A percentile compares a stretch with the other conserved stretches of the same genome.
phyloP scores from a whole-genome alignment of 37 sponge, comb jelly and placozoan genomes.

The Crambe crambe region DNA sequence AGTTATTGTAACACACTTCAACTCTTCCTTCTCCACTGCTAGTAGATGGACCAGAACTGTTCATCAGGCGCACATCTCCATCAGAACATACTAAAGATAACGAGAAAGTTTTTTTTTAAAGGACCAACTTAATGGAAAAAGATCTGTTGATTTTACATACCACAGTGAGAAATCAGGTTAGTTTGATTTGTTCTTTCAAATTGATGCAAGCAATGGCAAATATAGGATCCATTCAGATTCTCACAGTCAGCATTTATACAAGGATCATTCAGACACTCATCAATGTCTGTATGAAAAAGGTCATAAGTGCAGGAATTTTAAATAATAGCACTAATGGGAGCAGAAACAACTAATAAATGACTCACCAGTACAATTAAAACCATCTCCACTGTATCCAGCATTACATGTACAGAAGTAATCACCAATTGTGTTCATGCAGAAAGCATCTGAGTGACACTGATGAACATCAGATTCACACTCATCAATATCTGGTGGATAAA shows the following conservation, averaged over 20 bases:
- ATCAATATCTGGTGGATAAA: no score
- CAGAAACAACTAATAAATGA: neutral
- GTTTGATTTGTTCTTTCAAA: neutral
- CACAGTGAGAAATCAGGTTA: neutral
- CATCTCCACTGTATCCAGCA: slow-evolving; percentile 13
- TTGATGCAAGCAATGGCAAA: neutral
- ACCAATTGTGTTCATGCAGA: neutral
- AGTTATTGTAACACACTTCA: slow-evolving; percentile 24
- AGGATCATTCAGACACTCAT: neutral
- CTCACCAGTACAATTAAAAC: slow-evolving; percentile 1
- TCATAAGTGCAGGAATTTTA: neutral
- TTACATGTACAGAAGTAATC: slow-evolving; percentile 6
- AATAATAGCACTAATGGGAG: neutral
- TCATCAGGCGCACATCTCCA: slow-evolving; percentile 23
- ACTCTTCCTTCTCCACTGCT: slow-evolving; percentile 18
- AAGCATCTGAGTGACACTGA: neutral
- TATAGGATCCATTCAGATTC: neutral
- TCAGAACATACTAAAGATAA: neutral
- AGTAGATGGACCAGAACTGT: slow-evolving; percentile 7
- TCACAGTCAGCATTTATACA: neutral
- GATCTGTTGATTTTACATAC: neutral
- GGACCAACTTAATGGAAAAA: neutral
- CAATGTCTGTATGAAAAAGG: neutral
- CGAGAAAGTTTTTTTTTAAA: no score
- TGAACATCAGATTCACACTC: neutral